Percentiles rank a stretch among this genome's conserved stretches.
Conservation (phyloP, 2,113 vertebrate species). For the Micronycteris hirsuta region DNA sequence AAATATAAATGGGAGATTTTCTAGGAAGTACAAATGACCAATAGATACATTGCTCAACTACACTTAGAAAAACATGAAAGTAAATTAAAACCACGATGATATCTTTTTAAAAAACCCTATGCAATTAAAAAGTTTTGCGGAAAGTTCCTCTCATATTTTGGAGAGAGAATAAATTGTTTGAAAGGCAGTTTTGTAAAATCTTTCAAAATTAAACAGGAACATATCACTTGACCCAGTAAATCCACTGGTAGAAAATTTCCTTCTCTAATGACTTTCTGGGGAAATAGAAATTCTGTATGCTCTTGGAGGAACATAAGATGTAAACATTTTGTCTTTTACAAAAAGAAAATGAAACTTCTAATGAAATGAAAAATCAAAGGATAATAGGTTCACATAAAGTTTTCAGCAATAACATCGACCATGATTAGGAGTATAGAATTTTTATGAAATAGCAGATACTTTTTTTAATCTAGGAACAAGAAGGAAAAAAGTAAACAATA, state of each 20-base stretch:
- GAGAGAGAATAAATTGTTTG: neutral
- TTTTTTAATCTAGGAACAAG: neutral
- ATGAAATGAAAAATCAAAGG: neutral
- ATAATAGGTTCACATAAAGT: neutral
- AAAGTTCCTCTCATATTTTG: neutral
- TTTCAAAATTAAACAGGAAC: neutral
- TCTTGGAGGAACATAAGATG: neutral
- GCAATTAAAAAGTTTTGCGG: neutral
- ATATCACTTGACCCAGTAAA: neutral
- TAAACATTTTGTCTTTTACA: neutral
- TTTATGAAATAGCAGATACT: neutral
- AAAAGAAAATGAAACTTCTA: neutral
- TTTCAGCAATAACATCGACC: neutral
- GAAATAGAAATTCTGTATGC: neutral
- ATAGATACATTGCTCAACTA: neutral
- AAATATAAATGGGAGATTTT: neutral
- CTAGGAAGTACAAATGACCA: neutral
- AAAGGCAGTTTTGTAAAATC: neutral
- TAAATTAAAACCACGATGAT: neutral
- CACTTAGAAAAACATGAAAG: neutral
- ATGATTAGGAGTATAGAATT: neutral
- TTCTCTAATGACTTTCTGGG: neutral
- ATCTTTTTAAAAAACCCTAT: neutral
- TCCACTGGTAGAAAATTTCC: neutral
- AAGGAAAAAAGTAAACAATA: neutral